phyloP scores from a whole-genome alignment of 2,888 invertebrate species.

The Pristionchus exspectatus region DNA sequence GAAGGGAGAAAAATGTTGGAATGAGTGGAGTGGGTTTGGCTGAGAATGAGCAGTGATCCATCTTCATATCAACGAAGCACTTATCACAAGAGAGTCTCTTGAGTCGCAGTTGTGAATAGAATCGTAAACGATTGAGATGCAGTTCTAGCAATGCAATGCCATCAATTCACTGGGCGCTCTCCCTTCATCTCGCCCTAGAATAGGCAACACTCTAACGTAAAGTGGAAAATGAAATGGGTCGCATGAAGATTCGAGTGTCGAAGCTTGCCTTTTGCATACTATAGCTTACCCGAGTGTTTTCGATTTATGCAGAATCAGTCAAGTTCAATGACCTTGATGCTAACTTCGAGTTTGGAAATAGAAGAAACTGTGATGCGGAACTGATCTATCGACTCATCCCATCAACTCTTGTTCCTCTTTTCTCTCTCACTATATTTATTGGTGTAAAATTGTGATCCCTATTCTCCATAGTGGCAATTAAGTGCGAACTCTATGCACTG shows the following conservation, averaged over 20 bases:
- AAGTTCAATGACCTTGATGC: neutral
- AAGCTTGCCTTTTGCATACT: neutral
- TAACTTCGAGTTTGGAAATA: neutral
- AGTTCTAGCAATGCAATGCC: neutral
- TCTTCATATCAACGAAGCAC: neutral
- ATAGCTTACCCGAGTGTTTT: neutral
- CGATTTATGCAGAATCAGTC: neutral
- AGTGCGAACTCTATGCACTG: neutral
- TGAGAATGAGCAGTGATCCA: neutral
- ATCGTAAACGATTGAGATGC: neutral
- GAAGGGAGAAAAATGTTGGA: conserved; percentile 31
- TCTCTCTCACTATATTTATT: neutral
- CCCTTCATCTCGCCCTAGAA: conserved; percentile 5
- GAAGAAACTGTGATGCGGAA: neutral
- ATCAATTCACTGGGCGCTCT: neutral
- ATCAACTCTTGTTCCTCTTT: neutral
- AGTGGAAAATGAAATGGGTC: neutral
- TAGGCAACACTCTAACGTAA: neutral
- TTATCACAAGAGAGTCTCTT: neutral
- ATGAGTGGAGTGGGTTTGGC: neutral
- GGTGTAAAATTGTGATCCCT: too few species aligned
- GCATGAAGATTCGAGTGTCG: neutral
- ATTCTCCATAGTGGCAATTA: neutral
- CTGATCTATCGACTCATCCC: conserved; percentile 7
- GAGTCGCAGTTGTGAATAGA: neutral